These are phyloP conservation scores for Edolisoma coerulescens DNA, from an alignment of 2,113 vertebrate genomes.

Conservation along the genomic window DNA sequence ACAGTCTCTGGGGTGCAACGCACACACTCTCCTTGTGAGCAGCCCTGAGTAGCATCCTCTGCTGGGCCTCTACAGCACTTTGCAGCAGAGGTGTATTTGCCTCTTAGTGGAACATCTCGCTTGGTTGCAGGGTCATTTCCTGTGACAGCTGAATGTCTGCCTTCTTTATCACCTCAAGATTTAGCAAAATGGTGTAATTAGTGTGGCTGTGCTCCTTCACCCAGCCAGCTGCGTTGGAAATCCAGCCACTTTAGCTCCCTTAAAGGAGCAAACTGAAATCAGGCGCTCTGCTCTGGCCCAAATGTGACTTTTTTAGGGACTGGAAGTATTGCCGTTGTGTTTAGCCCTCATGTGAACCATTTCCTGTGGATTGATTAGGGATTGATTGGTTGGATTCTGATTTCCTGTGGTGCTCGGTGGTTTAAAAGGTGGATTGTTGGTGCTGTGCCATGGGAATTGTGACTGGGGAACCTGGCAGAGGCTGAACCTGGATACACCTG, in stretches of 20 bases:
- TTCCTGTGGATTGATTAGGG: not conserved
- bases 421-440: not conserved
- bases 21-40: not conserved
- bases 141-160: slow-evolving; percentile 27
- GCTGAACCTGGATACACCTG: not conserved
- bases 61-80: not conserved
- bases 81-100: not conserved
- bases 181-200: slow-evolving; percentile 27
- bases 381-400: fast-evolving
- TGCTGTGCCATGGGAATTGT: not conserved
- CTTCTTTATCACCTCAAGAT: slow-evolving; percentile 49
- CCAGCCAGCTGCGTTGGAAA: not conserved
- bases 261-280: not conserved
- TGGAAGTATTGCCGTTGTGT: not conserved
- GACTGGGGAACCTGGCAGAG: not conserved
- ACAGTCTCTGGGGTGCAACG: not conserved
- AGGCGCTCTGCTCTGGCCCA: not conserved
- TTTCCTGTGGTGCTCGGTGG: not conserved
- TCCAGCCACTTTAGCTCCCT: not conserved
- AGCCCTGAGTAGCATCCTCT: not conserved
- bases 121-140: slow-evolving; percentile 51
- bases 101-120: slow-evolving; percentile 2
- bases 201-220: slow-evolving; percentile 25
- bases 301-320: not conserved
- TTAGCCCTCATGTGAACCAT: not conserved